A percentile compares a stretch with the other conserved stretches of the same genome.
phyloP scores from a whole-genome alignment of 1,140 invertebrate genomes.

The Luehdorfia chinensis region DNA sequence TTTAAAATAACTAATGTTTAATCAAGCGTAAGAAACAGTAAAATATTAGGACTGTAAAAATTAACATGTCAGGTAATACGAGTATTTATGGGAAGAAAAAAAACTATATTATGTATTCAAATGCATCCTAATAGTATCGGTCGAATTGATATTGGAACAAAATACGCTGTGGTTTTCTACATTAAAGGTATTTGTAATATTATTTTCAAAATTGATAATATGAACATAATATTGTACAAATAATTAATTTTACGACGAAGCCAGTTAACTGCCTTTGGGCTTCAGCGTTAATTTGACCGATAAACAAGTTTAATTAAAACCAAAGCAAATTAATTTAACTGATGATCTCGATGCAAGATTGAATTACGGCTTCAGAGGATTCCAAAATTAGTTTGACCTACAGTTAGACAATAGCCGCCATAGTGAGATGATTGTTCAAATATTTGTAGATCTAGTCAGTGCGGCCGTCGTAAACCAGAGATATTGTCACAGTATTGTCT shows the following conservation, averaged over 20 bases:
- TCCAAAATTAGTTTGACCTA: conserved; percentile 69
- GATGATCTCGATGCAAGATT: conserved; percentile 59
- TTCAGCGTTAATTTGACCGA: conserved; percentile 23
- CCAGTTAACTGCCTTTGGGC: conserved; percentile 13
- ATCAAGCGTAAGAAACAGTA: no score
- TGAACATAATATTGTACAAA: no score
- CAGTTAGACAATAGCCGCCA: conserved; percentile 60
- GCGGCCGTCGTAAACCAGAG: conserved; percentile 60
- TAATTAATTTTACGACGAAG: conserved; percentile 8
- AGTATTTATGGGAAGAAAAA: no score
- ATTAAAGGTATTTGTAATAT: no score
- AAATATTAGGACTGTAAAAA: no score
- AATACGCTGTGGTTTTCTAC: no score
- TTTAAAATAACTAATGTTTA: no score
- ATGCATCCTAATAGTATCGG: no score
- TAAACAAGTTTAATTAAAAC: conserved; percentile 48
- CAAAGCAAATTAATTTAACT: conserved; percentile 52
- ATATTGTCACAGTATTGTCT: conserved; percentile 65
- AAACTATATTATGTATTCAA: no score
- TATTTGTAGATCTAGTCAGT: conserved; percentile 63
- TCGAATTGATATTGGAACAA: no score
- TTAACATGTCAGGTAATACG: no score
- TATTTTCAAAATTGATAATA: no score
- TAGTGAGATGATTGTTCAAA: conserved; percentile 58
- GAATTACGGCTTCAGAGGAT: conserved; percentile 57